Evolutionary conservation across 2,797 vertebrate genomes (phyloP).

Genomic region (Pachyuromys duprasi): DNA sequence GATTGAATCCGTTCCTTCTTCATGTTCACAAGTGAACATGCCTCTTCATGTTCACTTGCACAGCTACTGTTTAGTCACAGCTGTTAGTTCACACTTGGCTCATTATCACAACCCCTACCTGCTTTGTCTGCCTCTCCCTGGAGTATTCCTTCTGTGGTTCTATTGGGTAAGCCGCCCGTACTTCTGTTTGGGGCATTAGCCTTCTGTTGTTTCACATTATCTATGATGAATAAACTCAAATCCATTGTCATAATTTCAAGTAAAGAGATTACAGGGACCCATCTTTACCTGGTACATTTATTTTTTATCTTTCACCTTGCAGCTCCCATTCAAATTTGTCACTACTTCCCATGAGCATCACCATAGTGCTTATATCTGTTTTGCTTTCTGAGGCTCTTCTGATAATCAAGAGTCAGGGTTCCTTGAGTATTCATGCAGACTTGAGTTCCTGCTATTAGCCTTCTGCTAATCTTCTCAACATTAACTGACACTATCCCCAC

Average conservation of each 20-base stretch:
- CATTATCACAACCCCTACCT: not conserved
- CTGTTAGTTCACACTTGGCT: not conserved
- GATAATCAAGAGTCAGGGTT: not conserved
- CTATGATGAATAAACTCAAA: not conserved
- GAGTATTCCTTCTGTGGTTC: not conserved
- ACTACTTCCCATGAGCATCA: not conserved
- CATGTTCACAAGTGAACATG: not conserved
- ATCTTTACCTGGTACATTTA: not conserved
- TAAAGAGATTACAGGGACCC: not conserved
- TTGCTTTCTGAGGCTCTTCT: not conserved
- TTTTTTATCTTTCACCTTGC: not conserved
- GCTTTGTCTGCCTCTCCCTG: not conserved
- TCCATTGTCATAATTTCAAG: constrained; percentile 30
- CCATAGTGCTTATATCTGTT: not conserved
- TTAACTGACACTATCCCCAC: not conserved
- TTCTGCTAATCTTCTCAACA: not conserved
- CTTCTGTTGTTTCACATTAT: not conserved
- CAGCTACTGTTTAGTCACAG: not conserved
- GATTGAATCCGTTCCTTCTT: not conserved
- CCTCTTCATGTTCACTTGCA: not conserved
- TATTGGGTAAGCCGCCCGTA: not conserved
- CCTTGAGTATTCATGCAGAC: not conserved
- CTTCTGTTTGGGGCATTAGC: not conserved
- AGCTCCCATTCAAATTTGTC: not conserved
- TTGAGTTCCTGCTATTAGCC: not conserved